phyloP scores from a whole-genome alignment of 2,888 invertebrate genomes.

The Oscheius sp. region DNA sequence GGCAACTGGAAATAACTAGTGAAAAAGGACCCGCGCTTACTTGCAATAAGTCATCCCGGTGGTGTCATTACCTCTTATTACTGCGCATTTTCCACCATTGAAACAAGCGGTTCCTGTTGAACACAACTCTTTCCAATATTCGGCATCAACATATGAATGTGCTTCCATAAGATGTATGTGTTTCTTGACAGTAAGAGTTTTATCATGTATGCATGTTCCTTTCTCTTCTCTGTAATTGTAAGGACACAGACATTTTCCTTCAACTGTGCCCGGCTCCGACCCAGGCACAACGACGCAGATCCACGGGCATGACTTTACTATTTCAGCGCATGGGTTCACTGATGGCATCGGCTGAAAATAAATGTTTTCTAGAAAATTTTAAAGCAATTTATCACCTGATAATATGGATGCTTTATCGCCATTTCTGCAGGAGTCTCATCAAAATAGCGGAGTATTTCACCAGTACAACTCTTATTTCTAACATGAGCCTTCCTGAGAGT shows the following conservation, averaged over 20 bases:
- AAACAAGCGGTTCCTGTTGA: not conserved
- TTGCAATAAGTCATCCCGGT: too few species aligned
- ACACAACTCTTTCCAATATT: not conserved
- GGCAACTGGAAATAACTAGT: too few species aligned
- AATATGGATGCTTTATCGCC: slow-evolving; percentile 57
- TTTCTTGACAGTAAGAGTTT: too few species aligned
- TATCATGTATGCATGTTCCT: not conserved
- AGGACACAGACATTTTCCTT: not conserved
- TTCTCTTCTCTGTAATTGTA: not conserved
- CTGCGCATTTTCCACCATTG: not conserved
- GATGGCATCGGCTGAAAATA: not conserved
- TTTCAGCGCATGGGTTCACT: not conserved
- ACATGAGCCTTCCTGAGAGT: too few species aligned
- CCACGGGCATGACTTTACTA: not conserved
- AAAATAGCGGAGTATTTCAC: slow-evolving; percentile 44
- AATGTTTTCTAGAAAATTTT: not conserved
- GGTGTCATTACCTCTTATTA: too few species aligned
- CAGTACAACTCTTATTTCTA: too few species aligned
- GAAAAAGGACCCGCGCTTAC: too few species aligned
- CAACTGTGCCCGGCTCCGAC: not conserved
- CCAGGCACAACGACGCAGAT: not conserved
- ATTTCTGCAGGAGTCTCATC: slow-evolving; percentile 55
- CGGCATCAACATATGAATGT: not conserved
- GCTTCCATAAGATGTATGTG: not conserved
- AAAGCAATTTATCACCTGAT: slow-evolving; percentile 37